phyloP scores from a whole-genome alignment of 2,113 vertebrate genomes.

The Campylomormyrus numenius region DNA sequence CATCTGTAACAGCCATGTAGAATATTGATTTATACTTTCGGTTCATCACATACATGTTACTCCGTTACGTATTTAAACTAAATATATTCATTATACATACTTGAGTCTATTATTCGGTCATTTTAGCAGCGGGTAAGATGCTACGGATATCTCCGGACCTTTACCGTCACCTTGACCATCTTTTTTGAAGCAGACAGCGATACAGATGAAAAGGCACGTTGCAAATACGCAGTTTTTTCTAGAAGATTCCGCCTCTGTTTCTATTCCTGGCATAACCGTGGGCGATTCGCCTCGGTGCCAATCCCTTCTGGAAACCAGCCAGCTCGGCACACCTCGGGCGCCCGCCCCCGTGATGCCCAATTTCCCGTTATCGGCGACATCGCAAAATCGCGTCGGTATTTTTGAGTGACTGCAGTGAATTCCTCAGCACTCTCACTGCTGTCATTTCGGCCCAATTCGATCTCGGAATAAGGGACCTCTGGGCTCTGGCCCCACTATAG shows the following conservation, averaged over 20 bases:
- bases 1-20: neutral
- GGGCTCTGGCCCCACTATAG: neutral
- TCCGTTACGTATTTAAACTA: neutral
- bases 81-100: neutral
- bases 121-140: neutral
- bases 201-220: neutral
- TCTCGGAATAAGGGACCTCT: neutral
- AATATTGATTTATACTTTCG: neutral
- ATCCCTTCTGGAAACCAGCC: neutral
- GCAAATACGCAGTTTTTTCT: neutral
- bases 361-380: neutral
- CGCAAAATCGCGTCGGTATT: neutral
- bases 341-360: neutral
- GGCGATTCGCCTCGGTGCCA: neutral
- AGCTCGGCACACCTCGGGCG: neutral
- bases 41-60: neutral
- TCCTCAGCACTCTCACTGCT: neutral
- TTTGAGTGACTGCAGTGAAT: neutral
- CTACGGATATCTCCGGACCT: neutral
- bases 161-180: neutral
- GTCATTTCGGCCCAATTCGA: neutral
- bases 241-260: neutral
- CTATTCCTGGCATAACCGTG: neutral
- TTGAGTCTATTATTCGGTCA: neutral
- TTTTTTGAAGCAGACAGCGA: neutral